Evolutionary conservation across 2,113 vertebrate genomes (phyloP).

Genomic region (Dasyurus viverrinus): DNA sequence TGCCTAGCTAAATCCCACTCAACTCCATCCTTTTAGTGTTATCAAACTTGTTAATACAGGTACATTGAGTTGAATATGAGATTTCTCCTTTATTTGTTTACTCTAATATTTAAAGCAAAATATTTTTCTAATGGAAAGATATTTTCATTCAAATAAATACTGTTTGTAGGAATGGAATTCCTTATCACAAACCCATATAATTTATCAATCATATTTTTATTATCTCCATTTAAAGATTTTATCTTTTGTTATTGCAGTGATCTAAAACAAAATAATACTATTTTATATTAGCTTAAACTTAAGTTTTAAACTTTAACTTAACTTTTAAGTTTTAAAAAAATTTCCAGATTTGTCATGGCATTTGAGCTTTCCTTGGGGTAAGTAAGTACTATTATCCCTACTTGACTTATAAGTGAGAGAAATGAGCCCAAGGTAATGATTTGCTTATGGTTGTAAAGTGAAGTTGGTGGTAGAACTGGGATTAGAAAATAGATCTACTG

Average conservation of each 20-base stretch:
- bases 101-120: background rate
- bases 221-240: background rate
- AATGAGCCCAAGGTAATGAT: background rate
- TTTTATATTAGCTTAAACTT: background rate
- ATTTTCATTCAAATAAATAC: background rate
- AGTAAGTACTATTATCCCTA: background rate
- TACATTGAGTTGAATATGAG: background rate
- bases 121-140: background rate
- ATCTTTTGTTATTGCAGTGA: background rate
- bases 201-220: background rate
- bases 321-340: background rate
- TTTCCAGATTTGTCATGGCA: background rate
- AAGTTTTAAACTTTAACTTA: background rate
- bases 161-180: background rate
- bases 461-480: background rate
- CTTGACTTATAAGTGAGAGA: background rate
- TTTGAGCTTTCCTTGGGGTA: background rate
- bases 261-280: background rate
- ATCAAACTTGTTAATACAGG: background rate
- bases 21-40: background rate
- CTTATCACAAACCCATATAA: background rate
- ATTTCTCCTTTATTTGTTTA: background rate
- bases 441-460: background rate
- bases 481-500: background rate
- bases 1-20: background rate